A percentile compares a stretch with the other conserved stretches of the same genome.
Evolutionary conservation across 2,888 invertebrate genomes (phyloP).

Genomic region (Apoderus coryli): DNA sequence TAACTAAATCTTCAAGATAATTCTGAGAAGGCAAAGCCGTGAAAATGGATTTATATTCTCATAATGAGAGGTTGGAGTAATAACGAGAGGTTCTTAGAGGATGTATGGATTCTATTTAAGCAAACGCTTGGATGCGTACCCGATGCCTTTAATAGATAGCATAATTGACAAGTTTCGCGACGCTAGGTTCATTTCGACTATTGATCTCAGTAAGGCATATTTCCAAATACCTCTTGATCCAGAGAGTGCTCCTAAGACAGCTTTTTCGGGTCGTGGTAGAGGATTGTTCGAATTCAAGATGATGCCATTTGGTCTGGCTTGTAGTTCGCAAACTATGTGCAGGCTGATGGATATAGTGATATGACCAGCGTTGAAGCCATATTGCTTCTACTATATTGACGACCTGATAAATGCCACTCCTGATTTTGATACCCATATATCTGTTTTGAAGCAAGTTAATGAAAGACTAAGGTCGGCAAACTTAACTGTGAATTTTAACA

Average conservation of each 20-base stretch:
- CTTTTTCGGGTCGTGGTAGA: conserved; percentile 12
- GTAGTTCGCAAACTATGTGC: conserved; percentile 12
- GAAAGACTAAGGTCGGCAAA: conserved; percentile 11
- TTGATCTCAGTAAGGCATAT: conserved; percentile 22
- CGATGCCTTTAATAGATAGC: conserved; percentile 22
- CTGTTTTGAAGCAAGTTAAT: conserved; percentile 11
- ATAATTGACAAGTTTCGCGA: no score
- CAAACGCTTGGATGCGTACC: no score
- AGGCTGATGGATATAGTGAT: conserved; percentile 12
- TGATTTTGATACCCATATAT: conserved; percentile 11
- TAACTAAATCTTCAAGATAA: no score
- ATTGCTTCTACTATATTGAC: conserved; percentile 13
- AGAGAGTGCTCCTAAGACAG: conserved; percentile 9
- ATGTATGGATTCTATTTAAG: no score
- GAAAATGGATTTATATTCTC: no score
- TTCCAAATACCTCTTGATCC: conserved; percentile 19
- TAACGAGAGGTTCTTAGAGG: no score
- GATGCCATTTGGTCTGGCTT: conserved; percentile 13
- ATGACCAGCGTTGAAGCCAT: conserved; percentile 12
- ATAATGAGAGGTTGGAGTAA: no score
- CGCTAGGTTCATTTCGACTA: conserved; percentile 21
- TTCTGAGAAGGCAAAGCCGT: no score
- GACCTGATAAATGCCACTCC: conserved; percentile 13
- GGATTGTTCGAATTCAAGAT: conserved; percentile 12
- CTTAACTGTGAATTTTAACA: conserved; percentile 13